Percentiles rank a stretch among this genome's conserved stretches.
These are phyloP conservation scores for Lasioglossum morio DNA, from an alignment of 2,888 invertebrate genomes.

Conservation along the genomic window DNA sequence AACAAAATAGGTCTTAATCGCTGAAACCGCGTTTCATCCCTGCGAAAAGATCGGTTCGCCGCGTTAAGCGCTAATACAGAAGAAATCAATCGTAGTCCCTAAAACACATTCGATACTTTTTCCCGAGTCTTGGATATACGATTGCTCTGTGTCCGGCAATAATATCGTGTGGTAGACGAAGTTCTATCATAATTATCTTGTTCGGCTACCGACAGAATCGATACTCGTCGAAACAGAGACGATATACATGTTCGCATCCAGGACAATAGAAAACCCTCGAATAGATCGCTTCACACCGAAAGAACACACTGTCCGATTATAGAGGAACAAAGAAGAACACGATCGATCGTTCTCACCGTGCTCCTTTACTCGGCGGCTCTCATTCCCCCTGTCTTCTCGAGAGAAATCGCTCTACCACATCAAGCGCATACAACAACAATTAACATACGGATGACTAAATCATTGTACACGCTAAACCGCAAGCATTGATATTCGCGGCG, in stretches of 20 bases:
- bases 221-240: slow-evolving; percentile 29
- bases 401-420: slow-evolving; percentile 48
- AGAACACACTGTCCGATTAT: slow-evolving; percentile 22
- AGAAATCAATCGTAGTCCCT: slow-evolving; percentile 13
- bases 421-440: slow-evolving; percentile 59
- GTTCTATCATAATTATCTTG: slow-evolving; percentile 26
- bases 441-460: slow-evolving; percentile 66
- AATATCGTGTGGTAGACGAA: slow-evolving; percentile 12
- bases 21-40: neutral
- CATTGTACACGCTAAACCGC: slow-evolving; percentile 62
- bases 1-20: slow-evolving; percentile 13
- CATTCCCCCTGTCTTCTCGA: neutral
- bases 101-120: slow-evolving; percentile 18
- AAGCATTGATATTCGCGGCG: slow-evolving; percentile 43
- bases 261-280: slow-evolving; percentile 1
- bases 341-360: slow-evolving; percentile 28
- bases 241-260: slow-evolving; percentile 15
- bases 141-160: slow-evolving; percentile 22
- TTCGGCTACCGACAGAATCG: slow-evolving; percentile 16
- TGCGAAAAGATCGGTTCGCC: slow-evolving; percentile 11
- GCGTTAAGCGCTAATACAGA: slow-evolving; percentile 7
- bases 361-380: slow-evolving; percentile 10
- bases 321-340: slow-evolving; percentile 33
- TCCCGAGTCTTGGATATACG: neutral
- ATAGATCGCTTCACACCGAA: slow-evolving; percentile 29